Base-by-base conservation (phyloP, 2,113 vertebrate genomes). In the Candoia aspera region DNA sequence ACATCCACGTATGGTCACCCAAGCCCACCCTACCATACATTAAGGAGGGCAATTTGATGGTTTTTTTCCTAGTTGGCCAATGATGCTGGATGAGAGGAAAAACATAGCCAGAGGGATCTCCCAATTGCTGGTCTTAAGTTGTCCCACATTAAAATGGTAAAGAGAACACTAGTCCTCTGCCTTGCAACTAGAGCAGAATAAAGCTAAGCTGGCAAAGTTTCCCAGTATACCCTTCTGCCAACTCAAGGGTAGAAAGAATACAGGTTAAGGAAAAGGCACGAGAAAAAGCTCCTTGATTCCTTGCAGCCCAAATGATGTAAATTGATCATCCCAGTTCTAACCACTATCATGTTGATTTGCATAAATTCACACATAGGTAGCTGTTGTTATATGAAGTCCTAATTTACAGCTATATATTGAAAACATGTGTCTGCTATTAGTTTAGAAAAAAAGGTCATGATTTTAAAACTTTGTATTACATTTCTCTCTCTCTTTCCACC, bases 401-500 rank as follows among this genome's bases (percentile, higher is more conserved):
- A 54, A 89, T 59, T 15, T 24, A 59, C 59, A 79, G 60, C 93
- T 94, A 64, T 93, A 91, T 33, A 83, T 3, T 55, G 84, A 87
- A 54, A 46, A 49, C 53, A 0, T 4, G 29, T 85, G 93, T 94
- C 91, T 93, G 42, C 89, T 91, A 93, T 68, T 21, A 87, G 37
- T 1, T 60, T 91, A 90, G 92, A 88, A 94, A 88, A 90, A 95
- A 91, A 89, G 87, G 94, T 91, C 95, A 91, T 0, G 0, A 26
- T 90, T 90, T 91, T 88, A 62, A 94, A 91, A 88, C 91, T 84
- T 95, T 95, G 79, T 84, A 92, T 92, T 88, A 8, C 29, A 91
- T 96, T 95, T 93, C 91, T 92, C 93, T 87, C 11, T 19, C 33
- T 90, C 88, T 93, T 92, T 94, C 91, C 94, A 96, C 91, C 93